Evolutionary conservation across 2,888 invertebrate species (phyloP), one percentile per base, ranked within the genome.

Genomic region (Agriopis leucophaearia): DNA sequence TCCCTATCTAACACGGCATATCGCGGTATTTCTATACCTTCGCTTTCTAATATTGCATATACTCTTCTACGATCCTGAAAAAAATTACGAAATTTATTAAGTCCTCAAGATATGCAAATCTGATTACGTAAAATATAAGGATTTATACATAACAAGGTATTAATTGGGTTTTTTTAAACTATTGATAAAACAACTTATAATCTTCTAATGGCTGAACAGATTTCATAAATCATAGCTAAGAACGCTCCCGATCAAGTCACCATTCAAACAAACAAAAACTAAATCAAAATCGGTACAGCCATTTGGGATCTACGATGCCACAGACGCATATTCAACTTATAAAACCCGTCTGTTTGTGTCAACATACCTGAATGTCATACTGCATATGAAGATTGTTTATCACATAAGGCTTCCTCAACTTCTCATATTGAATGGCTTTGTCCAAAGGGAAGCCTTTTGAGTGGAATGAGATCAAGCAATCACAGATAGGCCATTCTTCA

Each of bases 361-460:
- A 27, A 27, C 27, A 27, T 93, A 97, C 97, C 95, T 97, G 99
- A 83, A 99, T 97, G 88, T 98, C 98, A 92, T 98, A 99, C 89
- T 99, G 99, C 97, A 99, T 98, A 82, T 98, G 98, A 77, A 99
- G 95, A 94, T 99, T 99, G 90, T 99, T 99, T 80, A 99, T 98
- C 74, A 99, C 97, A 87, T 99, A 99, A 0, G 99, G 99, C 88
- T 97, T 97, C 76, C 99, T 95, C 68, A 99, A 94, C 82, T 97
- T 97, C 64, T 99, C 97, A 92, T 99, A 99, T 82, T 97, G 97
- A 80, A 99, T 98, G 38, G 99, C 99, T 94, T 99, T 99, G 84
- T 99, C 98, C 72, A 99, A 94, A 0, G 99, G 99, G 92, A 99
- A 99, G 45, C 99, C 99, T 91, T 98, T 98, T 6, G 99, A 99